These are phyloP conservation scores for Cataglyphis livida DNA, from an alignment of 2,888 invertebrate species.

Conservation along the genomic window DNA sequence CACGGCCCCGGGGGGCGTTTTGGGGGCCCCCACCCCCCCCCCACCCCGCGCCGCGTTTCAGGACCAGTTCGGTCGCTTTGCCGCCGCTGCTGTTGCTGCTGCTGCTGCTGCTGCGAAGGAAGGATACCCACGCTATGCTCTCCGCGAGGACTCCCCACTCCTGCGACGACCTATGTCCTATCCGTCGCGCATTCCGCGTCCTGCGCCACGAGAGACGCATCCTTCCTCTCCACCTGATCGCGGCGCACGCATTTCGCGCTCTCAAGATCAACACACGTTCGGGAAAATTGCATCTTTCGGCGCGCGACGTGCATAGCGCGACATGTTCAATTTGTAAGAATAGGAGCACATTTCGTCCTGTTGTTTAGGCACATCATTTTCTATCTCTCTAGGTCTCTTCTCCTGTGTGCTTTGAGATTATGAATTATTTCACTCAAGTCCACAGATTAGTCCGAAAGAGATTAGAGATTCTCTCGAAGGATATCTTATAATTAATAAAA, in stretches of 20 bases:
- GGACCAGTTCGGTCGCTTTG: constrained; percentile 82
- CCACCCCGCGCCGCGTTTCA: constrained; percentile 72
- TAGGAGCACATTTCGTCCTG: not conserved
- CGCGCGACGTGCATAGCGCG: not conserved
- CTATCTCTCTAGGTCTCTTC: not conserved
- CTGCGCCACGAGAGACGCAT: constrained; percentile 14
- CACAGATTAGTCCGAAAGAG: not conserved
- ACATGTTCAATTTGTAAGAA: not conserved
- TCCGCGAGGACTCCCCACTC: constrained; percentile 59
- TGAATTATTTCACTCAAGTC: not conserved
- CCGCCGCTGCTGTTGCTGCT: constrained; percentile 56
- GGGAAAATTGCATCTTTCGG: constrained; percentile 21
- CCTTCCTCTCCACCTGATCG: constrained; percentile 64
- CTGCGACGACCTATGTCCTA: constrained; percentile 55
- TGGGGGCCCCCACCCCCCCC: constrained; percentile 51
- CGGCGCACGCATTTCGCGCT: constrained; percentile 42
- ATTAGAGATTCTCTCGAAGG: not conserved
- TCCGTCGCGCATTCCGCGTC: constrained; percentile 46
- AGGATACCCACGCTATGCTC: constrained; percentile 73
- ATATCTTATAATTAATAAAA: not conserved
- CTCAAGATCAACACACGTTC: constrained; percentile 32
- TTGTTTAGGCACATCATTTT: not conserved
- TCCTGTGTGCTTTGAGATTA: not conserved
- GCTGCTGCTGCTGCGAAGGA: constrained; percentile 71
- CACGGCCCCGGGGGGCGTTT: constrained; percentile 68